These are phyloP conservation scores for Agrilus planipennis DNA, from an alignment of 1,140 invertebrate species.

Conservation along the genomic window DNA sequence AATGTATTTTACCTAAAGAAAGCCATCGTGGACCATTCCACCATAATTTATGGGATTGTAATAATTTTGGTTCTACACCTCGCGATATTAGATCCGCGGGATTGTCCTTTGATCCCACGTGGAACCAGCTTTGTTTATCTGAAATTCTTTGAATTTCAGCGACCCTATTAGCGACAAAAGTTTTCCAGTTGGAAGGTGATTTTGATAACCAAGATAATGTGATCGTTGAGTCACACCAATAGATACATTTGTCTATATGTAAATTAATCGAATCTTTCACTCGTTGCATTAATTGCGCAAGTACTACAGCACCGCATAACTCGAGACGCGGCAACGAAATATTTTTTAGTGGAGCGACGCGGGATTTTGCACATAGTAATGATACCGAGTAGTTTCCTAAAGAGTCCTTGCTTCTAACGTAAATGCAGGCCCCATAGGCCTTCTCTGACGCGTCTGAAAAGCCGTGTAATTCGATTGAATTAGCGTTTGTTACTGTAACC, in stretches of 20 bases:
- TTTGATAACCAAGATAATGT: constrained; percentile 27
- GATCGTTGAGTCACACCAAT: constrained; percentile 11
- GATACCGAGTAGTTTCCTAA: constrained; percentile 5
- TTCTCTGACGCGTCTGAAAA: constrained; percentile 27
- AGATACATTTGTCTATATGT: neutral
- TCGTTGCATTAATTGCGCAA: neutral
- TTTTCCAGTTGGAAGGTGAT: constrained; percentile 20
- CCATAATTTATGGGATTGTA: constrained; percentile 29
- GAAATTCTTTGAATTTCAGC: constrained; percentile 20
- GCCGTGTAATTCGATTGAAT: constrained; percentile 19
- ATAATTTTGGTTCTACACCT: constrained; percentile 19
- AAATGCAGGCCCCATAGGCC: constrained; percentile 21
- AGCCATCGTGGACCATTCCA: constrained; percentile 23
- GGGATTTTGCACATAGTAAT: constrained; percentile 15
- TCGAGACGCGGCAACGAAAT: constrained; percentile 15
- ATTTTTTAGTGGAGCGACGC: constrained; percentile 11
- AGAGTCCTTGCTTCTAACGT: constrained; percentile 17
- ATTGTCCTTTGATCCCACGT: constrained; percentile 19
- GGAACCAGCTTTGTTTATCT: neutral
- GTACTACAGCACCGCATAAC: constrained; percentile 22
- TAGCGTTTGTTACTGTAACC: neutral
- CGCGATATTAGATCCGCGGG: constrained; percentile 35
- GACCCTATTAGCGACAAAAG: constrained; percentile 28
- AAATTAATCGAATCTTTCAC: neutral
- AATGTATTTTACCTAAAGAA: neutral